Percentiles rank a stretch among this genome's conserved stretches.
Conservation (phyloP, 35 echinoderm and acorn worm species). For the Apostichopus japonicus region DNA sequence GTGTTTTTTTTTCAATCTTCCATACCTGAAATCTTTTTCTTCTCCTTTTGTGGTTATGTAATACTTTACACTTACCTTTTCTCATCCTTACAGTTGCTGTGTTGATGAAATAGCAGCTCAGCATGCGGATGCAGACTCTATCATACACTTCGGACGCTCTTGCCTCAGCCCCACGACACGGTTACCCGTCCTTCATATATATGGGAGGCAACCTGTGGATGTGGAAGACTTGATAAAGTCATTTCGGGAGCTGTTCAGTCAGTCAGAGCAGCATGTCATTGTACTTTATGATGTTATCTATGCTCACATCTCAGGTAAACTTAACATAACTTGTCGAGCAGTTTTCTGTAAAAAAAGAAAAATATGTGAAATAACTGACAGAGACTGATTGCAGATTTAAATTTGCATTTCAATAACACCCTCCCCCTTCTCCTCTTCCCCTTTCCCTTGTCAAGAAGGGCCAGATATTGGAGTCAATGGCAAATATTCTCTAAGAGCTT, state of each 20-base stretch:
- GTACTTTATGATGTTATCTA: constrained; percentile 95
- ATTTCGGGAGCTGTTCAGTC: constrained; percentile 53
- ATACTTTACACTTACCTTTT: too few relatives aligned
- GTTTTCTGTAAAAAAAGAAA: too few relatives aligned
- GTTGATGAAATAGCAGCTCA: constrained; percentile 93
- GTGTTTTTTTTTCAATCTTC: too few relatives aligned
- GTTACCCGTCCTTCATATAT: constrained; percentile 85
- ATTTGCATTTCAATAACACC: too few relatives aligned
- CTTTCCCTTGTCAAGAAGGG: too few relatives aligned
- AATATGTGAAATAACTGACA: too few relatives aligned
- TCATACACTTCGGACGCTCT: constrained; percentile 92
- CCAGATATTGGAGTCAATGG: too few relatives aligned
- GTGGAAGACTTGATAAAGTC: constrained; percentile 57
- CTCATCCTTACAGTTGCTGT: constrained; percentile 74
- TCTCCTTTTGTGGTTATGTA: too few relatives aligned
- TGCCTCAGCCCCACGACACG: constrained; percentile 87
- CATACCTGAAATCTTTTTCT: too few relatives aligned
- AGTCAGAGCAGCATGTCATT: constrained; percentile 52
- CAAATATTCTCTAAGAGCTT: too few relatives aligned
- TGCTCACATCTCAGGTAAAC: constrained; percentile 68
- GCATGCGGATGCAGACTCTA: constrained; percentile 83
- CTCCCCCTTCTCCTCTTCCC: too few relatives aligned
- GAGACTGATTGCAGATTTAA: too few relatives aligned
- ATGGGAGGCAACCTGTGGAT: constrained; percentile 72
- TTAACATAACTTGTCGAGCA: background rate